Evolutionary conservation across 2,888 invertebrate species (phyloP), one percentile per base, ranked within the genome.

Genomic region (Xylocampa areola): DNA sequence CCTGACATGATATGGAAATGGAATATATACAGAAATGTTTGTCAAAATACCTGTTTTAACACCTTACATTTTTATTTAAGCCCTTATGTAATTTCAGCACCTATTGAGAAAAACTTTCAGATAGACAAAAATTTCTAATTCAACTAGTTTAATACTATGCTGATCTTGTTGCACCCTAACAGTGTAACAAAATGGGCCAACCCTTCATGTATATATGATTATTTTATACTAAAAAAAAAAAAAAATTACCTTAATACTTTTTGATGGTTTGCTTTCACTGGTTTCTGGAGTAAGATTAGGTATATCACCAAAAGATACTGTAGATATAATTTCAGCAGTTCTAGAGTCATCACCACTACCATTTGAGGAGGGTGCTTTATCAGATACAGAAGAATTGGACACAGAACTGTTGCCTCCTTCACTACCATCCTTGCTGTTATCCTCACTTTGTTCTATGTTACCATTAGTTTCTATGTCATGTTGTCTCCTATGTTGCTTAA

Each of bases 241-340:
- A 44, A 49, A n/a, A n/a, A 5, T 68, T 76, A 91, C 91, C 90
- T 89, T 90, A 67, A 69, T 71, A 80, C 57, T 80, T 84, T 86
- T 90, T 23, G 77, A 62, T 51, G 79, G 33, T 79, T 88, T 90
- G 76, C 52, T 84, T 59, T 89, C 90, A 81, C 69, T 79, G 57
- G 53, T 66, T 53, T 91, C 89, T 11, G 77, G 54, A 58, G 55
- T 65, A 51, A 70, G 70, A 63, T 64, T 71, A 37, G 80, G 49
- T 55, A 68, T 69, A 61, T 87, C 86, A 67, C 69, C 79, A 72
- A 72, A 82, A 21, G 85, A 81, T 37, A 81, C 80, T 30, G 73
- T 75, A 11, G 84, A 76, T 25, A 76, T 66, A 1, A 68, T 66
- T 30, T 81, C 82, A 21, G 68, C 27, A 33, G 65, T 36, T 35